These are phyloP conservation scores for Syrmaticus mikado DNA, from an alignment of 2,113 vertebrate species.

Conservation along the genomic window DNA sequence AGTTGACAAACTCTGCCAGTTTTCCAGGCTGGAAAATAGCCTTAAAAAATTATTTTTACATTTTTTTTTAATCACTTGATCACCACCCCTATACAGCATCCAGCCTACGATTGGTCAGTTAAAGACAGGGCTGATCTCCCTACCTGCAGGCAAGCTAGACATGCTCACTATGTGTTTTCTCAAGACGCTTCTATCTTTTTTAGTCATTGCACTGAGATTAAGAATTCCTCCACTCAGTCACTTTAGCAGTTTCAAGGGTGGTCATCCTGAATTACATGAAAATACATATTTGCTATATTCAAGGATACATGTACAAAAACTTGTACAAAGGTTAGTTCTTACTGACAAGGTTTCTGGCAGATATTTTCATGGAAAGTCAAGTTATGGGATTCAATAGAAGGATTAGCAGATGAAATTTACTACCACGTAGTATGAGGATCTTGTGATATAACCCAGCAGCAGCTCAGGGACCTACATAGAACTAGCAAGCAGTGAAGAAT, in stretches of 20 bases:
- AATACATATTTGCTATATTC: too few species aligned
- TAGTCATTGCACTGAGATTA: not conserved
- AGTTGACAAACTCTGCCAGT: not conserved
- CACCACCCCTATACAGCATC: not conserved
- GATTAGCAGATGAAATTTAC: not conserved
- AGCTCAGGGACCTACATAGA: not conserved
- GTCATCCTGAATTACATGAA: not conserved
- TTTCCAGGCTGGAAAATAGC: not conserved
- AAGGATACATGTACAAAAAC: too few species aligned
- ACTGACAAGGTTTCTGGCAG: not conserved
- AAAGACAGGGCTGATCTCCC: not conserved
- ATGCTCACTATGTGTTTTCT: not conserved
- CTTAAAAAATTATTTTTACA: not conserved
- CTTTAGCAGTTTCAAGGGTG: not conserved
- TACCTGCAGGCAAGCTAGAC: not conserved
- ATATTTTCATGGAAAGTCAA: not conserved
- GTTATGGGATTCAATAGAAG: not conserved
- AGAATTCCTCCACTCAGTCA: not conserved
- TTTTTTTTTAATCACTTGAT: too few species aligned
- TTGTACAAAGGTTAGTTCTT: not conserved
- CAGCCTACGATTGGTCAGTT: not conserved
- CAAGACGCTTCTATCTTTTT: not conserved
- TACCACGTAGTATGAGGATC: not conserved
- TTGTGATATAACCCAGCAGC: not conserved
- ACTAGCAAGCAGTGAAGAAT: not conserved